A percentile compares a stretch with the other conserved stretches of the same genome.
Conservation (phyloP, 2,113 vertebrate genomes). For the Mionectes macconnelli region DNA sequence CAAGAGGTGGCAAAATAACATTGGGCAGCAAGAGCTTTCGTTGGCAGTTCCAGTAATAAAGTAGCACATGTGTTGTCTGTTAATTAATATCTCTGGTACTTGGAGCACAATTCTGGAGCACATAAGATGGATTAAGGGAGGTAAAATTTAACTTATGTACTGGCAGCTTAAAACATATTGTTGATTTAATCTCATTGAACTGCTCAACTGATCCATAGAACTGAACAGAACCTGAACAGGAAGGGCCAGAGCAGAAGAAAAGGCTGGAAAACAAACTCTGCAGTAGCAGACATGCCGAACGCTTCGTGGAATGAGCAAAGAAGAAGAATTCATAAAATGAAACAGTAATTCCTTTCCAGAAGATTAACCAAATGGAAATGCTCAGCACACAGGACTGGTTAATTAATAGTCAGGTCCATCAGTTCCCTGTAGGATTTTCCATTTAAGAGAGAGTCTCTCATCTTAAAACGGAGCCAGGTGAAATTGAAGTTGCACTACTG, state of each 20-base stretch:
- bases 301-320: constrained; percentile 18
- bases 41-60: not conserved
- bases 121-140: constrained; percentile 29
- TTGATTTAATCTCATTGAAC: constrained; percentile 58
- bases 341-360: constrained; percentile 61
- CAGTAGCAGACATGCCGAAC: constrained; percentile 5
- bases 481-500: not conserved
- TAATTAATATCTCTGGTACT: constrained; percentile 47
- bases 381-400: constrained; percentile 32
- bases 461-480: not conserved
- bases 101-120: not conserved
- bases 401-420: constrained; percentile 53
- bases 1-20: not conserved
- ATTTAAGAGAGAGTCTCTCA: not conserved
- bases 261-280: not conserved
- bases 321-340: constrained; percentile 26
- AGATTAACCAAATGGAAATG: constrained; percentile 58
- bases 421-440: constrained; percentile 31
- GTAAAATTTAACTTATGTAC: constrained; percentile 58
- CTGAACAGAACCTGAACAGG: not conserved
- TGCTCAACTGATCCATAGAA: constrained; percentile 35
- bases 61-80: not conserved
- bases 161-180: not conserved
- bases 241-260: constrained; percentile 19
- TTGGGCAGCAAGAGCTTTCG: not conserved